A percentile compares a stretch with the other conserved stretches of the same genome.
phyloP scores from a whole-genome alignment of 2,797 vertebrate genomes.

The Neoniphon sammara region DNA sequence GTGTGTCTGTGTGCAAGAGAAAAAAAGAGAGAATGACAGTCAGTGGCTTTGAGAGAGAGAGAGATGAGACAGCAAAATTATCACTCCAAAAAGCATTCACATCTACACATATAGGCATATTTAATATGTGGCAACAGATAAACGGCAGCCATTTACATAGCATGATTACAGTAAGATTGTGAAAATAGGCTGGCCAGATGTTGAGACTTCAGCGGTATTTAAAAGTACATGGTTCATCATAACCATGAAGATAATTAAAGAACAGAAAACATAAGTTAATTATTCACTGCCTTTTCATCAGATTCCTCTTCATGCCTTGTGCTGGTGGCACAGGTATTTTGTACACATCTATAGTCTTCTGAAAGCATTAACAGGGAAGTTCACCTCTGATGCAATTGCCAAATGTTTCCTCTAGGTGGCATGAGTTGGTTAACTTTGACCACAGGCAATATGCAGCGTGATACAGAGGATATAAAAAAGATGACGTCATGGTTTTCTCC shows the following conservation, averaged over 20 bases:
- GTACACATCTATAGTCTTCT: conserved; percentile 26
- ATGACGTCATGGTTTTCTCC: conserved; percentile 81
- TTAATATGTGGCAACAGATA: too few species aligned
- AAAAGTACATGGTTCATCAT: conserved; percentile 4
- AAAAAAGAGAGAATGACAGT: too few species aligned
- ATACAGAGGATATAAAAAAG: conserved; percentile 73
- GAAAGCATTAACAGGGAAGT: not conserved
- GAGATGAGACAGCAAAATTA: too few species aligned
- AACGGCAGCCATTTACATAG: not conserved
- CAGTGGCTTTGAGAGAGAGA: too few species aligned
- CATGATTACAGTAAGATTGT: conserved; percentile 8
- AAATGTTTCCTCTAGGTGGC: conserved; percentile 75
- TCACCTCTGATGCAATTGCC: conserved; percentile 48
- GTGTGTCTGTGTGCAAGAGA: not conserved
- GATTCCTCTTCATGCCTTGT: not conserved
- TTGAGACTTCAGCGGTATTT: not conserved
- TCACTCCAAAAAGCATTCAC: too few species aligned
- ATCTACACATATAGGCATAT: too few species aligned
- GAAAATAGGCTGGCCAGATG: conserved; percentile 21
- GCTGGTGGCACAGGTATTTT: conserved; percentile 34
- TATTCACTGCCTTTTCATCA: not conserved
- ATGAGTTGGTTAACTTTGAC: conserved; percentile 69
- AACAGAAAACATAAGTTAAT: not conserved
- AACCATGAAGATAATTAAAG: conserved; percentile 9
- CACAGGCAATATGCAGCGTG: conserved; percentile 54